Evolutionary conservation across 2,113 vertebrate genomes (phyloP).

Genomic region (Oreotrochilus melanogaster): DNA sequence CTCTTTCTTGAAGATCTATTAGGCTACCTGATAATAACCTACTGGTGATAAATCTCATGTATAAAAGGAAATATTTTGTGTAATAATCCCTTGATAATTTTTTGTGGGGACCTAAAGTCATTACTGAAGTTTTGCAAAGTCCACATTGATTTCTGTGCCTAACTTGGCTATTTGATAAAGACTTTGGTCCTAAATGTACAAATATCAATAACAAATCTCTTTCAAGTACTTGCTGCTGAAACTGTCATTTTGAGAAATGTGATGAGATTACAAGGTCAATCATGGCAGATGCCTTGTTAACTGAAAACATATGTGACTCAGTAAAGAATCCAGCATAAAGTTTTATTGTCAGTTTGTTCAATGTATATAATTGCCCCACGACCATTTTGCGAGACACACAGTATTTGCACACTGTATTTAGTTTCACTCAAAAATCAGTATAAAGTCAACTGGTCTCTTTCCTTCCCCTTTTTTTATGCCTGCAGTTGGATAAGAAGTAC

Average conservation of each 20-base stretch:
- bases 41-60: neutral
- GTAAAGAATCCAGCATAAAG: neutral
- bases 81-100: neutral
- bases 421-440: neutral
- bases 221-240: neutral
- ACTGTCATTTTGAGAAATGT: neutral
- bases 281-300: constrained; percentile 27
- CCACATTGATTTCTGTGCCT: neutral
- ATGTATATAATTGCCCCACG: neutral
- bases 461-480: neutral
- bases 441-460: neutral
- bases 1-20: neutral
- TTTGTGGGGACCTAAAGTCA: neutral
- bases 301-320: neutral
- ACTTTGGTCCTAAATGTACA: neutral
- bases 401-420: neutral
- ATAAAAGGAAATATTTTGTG: neutral
- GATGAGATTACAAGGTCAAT: neutral
- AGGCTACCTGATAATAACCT: neutral
- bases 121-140: neutral
- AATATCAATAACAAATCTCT: neutral
- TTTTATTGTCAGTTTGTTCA: neutral
- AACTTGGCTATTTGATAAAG: neutral
- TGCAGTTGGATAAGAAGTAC: neutral
- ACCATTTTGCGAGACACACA: neutral